phyloP scores from a whole-genome alignment of 2,113 vertebrate genomes.

The Ammodramus savannarum region DNA sequence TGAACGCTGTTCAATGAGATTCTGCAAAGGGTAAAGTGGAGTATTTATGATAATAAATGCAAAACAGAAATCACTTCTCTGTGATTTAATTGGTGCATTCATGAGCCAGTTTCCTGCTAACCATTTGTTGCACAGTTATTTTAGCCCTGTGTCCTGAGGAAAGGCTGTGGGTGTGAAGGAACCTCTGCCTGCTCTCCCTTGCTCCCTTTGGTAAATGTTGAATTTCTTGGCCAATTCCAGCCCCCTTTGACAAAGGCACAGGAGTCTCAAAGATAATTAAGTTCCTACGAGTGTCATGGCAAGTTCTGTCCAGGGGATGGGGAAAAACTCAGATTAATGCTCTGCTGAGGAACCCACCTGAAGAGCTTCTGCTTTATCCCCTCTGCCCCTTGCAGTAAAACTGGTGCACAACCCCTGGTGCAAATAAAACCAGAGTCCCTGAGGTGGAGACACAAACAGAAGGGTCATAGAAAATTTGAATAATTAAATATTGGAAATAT shows the following conservation, averaged over 20 bases:
- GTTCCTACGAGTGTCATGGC: background rate
- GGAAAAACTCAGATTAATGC: background rate
- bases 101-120: background rate
- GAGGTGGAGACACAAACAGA: too few relatives aligned
- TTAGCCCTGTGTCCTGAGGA: background rate
- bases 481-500: background rate
- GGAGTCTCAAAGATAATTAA: background rate
- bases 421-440: background rate
- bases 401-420: background rate
- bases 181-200: background rate
- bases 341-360: background rate
- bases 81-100: background rate
- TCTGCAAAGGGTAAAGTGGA: background rate
- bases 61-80: conserved; percentile 34
- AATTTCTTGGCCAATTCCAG: background rate
- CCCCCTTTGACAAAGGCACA: background rate
- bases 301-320: background rate
- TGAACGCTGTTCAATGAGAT: background rate
- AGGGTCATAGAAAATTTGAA: background rate
- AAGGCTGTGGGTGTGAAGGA: background rate
- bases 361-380: background rate
- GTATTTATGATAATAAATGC: background rate
- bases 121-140: background rate
- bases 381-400: background rate
- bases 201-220: background rate